Base-by-base conservation (phyloP, 2,113 vertebrate species). In the Pelecanus crispus region DNA sequence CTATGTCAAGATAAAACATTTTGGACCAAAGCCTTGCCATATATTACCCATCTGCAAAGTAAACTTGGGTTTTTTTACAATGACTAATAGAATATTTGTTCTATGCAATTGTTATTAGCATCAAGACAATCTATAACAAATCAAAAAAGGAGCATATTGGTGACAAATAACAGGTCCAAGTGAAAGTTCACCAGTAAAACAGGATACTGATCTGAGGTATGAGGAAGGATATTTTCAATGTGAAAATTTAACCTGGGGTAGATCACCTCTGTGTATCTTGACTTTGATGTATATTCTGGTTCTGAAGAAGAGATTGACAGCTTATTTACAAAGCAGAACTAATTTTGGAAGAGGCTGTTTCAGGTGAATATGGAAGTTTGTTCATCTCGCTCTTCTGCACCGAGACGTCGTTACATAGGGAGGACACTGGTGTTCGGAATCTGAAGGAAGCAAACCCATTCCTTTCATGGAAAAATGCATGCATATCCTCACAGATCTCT, bases 401-500 rank as follows among this genome's bases (percentile, higher is more conserved):
- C 32, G 53, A 72, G 34, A 26, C 22, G 7, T 55, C 0, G 0
- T 58, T 44, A 10, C 7, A 7, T 8, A 47, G 63, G 34, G 42
- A 75, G 4, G 32, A 55, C 13, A 13, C 4, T 38, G 17, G 15
- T 67, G n/a, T 32, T 32, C 63, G 20, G 32, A 80, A 77, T 66
- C 53, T 73, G 67, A 65, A 94, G 56, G 45, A 86, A 70, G 20
- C 74, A 91, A 68, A 81, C 21, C 7, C 18, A 10, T 58, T n/a
- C 53, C 49, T 81, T 22, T 77, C 36, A 12, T 45, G 12, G 40
- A 77, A 59, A 63, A 66, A 38, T 11, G 11, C 24, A 9, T 24
- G 3, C 0, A 1, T 82, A 38, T 77, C 22, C 9, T 56, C 32
- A 67, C 21, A 44, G 26, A 44, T 29, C 19, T 62, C 17, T 42